phyloP scores from a whole-genome alignment of 2,797 vertebrate genomes.

The Simalia tracyae region DNA sequence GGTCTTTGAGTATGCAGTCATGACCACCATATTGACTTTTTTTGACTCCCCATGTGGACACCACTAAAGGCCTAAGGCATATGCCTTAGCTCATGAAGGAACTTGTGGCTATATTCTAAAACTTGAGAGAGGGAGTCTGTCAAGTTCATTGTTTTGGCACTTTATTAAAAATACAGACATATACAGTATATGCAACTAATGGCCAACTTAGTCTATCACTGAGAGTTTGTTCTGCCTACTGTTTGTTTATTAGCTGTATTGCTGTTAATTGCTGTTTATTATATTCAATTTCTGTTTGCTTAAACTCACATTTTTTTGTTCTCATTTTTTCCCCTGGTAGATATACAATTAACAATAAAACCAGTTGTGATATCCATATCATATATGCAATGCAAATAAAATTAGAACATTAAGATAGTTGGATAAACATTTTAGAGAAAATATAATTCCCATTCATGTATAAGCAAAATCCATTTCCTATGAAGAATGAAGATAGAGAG shows the following conservation, averaged over 20 bases:
- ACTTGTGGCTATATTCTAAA: neutral
- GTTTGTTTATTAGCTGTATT: neutral
- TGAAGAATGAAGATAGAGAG: neutral
- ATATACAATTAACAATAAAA: neutral
- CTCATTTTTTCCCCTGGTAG: neutral
- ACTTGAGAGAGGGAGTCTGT: neutral
- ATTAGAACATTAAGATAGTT: neutral
- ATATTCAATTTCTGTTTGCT: neutral
- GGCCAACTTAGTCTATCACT: neutral
- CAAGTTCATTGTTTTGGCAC: neutral
- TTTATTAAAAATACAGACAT: neutral
- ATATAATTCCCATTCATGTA: neutral
- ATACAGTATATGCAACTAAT: neutral
- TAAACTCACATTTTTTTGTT: neutral
- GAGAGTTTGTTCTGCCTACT: neutral
- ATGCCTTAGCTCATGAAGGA: neutral
- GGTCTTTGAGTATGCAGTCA: neutral
- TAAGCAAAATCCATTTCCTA: neutral
- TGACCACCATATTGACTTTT: neutral
- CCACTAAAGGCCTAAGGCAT: neutral
- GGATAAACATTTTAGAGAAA: neutral
- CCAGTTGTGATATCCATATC: neutral
- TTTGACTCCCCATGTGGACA: neutral
- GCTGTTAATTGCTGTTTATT: neutral
- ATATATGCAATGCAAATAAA: neutral